Conservation (phyloP, 1,140 invertebrate genomes). For the Drosophila bipectinata region DNA sequence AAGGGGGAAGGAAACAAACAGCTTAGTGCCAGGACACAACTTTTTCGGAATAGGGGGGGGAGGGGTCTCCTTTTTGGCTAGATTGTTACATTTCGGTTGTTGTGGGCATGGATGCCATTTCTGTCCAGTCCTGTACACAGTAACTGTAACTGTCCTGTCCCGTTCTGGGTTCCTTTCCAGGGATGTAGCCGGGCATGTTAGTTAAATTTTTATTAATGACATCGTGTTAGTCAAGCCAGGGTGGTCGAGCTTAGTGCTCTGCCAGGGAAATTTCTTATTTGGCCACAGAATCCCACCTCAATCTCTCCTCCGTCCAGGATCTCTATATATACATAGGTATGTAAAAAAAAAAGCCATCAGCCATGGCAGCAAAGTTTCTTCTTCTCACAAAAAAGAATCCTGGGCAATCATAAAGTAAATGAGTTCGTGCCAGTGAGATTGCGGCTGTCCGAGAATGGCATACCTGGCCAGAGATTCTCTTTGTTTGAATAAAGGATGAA, state of each 20-base stretch:
- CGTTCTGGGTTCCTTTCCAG: background rate
- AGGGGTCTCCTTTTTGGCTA: background rate
- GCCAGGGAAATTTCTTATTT: conserved; percentile 26
- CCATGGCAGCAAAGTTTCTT: conserved; percentile 13
- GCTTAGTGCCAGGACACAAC: conserved; percentile 58
- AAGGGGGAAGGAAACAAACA: conserved; percentile 35
- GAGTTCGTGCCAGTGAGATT: background rate
- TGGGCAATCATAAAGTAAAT: conserved; percentile 1
- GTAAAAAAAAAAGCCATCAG: background rate
- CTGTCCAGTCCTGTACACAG: background rate
- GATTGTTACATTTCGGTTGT: conserved; percentile 20
- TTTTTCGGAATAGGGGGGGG: background rate
- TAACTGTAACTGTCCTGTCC: background rate
- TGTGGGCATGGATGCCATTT: background rate
- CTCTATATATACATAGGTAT: too few species aligned
- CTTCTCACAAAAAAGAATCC: background rate
- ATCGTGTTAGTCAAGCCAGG: conserved; percentile 52
- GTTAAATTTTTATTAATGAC: conserved; percentile 76
- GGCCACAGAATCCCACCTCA: background rate
- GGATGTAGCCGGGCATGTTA: conserved; percentile 42
- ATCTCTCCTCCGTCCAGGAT: too few species aligned
- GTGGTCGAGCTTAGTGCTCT: conserved; percentile 23
- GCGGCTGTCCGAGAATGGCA: background rate
- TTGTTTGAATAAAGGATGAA: background rate
- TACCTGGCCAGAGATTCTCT: background rate